These are phyloP conservation scores for Ornithorhynchus anatinus DNA, from an alignment of 2,113 vertebrate genomes.

Conservation along the genomic window DNA sequence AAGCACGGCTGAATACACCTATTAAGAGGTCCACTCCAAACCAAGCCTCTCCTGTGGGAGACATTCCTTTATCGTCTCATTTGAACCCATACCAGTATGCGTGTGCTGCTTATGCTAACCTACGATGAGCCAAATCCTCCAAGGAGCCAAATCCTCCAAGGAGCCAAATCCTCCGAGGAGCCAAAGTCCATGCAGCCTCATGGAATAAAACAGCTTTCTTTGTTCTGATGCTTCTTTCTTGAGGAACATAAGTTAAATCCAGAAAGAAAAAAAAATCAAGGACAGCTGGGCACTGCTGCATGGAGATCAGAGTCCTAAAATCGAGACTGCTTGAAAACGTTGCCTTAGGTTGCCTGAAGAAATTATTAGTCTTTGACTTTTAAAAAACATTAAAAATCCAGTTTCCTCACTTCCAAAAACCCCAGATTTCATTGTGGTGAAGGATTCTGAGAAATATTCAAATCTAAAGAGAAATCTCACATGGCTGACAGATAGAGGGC, in stretches of 20 bases:
- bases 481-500: no score
- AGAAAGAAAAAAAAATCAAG: slow-evolving; percentile 73
- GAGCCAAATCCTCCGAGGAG: slow-evolving; percentile 56
- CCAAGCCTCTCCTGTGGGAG: background rate
- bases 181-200: slow-evolving; percentile 54
- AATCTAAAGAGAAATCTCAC: no score
- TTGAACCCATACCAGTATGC: no score
- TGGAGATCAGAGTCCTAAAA: slow-evolving; percentile 51
- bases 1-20: no score
- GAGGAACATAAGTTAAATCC: slow-evolving; percentile 57
- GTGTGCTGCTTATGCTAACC: no score
- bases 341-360: slow-evolving; percentile 51
- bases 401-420: no score
- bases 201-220: slow-evolving; percentile 53
- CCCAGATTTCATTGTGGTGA: no score
- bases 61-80: background rate
- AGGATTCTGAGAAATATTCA: background rate
- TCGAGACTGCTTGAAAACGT: slow-evolving; percentile 54
- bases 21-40: background rate
- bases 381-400: no score
- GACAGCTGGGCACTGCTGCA: slow-evolving; percentile 62
- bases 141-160: slow-evolving; percentile 56
- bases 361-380: slow-evolving; percentile 47
- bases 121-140: slow-evolving; percentile 50
- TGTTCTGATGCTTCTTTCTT: slow-evolving; percentile 37